phyloP scores from a whole-genome alignment of 2,797 vertebrate genomes.

The Aeoliscus strigatus region DNA sequence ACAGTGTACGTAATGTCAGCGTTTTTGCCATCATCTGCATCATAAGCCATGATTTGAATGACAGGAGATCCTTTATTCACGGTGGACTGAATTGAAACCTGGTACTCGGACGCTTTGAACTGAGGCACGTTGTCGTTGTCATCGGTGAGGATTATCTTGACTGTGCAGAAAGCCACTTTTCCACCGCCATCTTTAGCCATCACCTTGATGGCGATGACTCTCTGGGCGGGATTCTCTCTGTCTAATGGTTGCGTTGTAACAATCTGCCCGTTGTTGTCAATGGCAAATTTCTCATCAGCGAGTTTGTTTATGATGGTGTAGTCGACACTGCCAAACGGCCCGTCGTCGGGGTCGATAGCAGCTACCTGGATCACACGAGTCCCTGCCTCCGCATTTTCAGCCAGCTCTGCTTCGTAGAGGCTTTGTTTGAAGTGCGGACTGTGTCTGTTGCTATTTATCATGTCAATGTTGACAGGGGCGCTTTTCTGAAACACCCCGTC shows the following conservation, averaged over 20 bases:
- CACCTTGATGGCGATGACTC: slow-evolving; percentile 92
- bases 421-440: slow-evolving; percentile 87
- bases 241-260: slow-evolving; percentile 86
- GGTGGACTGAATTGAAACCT: slow-evolving; percentile 87
- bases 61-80: slow-evolving; percentile 89
- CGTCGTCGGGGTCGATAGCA: slow-evolving; percentile 89
- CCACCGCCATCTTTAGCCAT: slow-evolving; percentile 96
- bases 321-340: slow-evolving; percentile 88
- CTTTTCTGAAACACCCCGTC: slow-evolving; percentile 92
- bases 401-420: slow-evolving; percentile 90
- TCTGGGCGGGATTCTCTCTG: slow-evolving; percentile 90
- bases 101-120: slow-evolving; percentile 89
- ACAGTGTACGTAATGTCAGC: slow-evolving; percentile 94
- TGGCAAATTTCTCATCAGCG: slow-evolving; percentile 88
- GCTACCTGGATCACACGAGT: slow-evolving; percentile 90
- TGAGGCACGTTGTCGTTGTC: slow-evolving; percentile 94
- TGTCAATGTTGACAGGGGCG: slow-evolving; percentile 92
- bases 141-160: slow-evolving; percentile 95
- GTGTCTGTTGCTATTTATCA: slow-evolving; percentile 88
- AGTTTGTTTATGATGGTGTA: slow-evolving; percentile 98
- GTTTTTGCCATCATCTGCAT: slow-evolving; percentile 93
- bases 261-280: slow-evolving; percentile 82
- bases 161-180: slow-evolving; percentile 91
- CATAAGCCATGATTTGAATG: slow-evolving; percentile 91
- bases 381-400: slow-evolving; percentile 90